Evolutionary conservation across 2,888 invertebrate genomes (phyloP).

Genomic region (Trichacis sp.): DNA sequence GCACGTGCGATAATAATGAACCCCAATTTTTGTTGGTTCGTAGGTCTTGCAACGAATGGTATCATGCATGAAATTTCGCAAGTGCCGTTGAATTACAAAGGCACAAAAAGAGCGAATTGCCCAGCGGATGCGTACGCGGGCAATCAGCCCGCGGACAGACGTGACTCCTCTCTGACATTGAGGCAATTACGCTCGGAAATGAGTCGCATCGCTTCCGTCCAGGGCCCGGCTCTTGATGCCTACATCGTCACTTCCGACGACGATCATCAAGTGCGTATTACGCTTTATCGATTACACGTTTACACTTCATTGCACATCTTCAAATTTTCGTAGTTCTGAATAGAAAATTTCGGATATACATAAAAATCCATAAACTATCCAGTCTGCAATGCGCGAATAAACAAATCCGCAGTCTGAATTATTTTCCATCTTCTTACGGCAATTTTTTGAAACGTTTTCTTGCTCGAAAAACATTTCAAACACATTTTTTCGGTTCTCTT

Average conservation of each 20-base stretch:
- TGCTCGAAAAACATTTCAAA: too few relatives aligned
- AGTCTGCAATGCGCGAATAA: too few relatives aligned
- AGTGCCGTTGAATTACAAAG: conserved; percentile 50
- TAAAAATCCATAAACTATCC: too few relatives aligned
- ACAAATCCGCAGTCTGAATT: too few relatives aligned
- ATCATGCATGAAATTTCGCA: conserved; percentile 39
- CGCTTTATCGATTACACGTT: too few relatives aligned
- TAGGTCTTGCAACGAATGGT: conserved; percentile 28
- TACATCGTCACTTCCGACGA: conserved; percentile 84
- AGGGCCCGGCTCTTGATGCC: conserved; percentile 74
- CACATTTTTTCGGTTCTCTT: too few relatives aligned
- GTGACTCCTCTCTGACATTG: conserved; percentile 67
- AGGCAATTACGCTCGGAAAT: conserved; percentile 69
- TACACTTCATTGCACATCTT: too few relatives aligned
- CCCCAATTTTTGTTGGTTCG: conserved; percentile 9
- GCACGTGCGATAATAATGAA: too few relatives aligned
- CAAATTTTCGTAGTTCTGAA: too few relatives aligned
- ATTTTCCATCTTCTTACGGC: too few relatives aligned
- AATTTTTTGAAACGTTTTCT: too few relatives aligned
- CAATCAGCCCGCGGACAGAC: conserved; percentile 67
- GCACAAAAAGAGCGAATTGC: conserved; percentile 54
- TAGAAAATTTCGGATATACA: too few relatives aligned
- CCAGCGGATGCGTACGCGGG: conserved; percentile 41
- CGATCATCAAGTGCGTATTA: conserved; percentile 81
- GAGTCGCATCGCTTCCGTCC: conserved; percentile 68